Evolutionary conservation across 53 echinoderm and acorn worm species (phyloP).

Genomic region (Patiria pectinifera): DNA sequence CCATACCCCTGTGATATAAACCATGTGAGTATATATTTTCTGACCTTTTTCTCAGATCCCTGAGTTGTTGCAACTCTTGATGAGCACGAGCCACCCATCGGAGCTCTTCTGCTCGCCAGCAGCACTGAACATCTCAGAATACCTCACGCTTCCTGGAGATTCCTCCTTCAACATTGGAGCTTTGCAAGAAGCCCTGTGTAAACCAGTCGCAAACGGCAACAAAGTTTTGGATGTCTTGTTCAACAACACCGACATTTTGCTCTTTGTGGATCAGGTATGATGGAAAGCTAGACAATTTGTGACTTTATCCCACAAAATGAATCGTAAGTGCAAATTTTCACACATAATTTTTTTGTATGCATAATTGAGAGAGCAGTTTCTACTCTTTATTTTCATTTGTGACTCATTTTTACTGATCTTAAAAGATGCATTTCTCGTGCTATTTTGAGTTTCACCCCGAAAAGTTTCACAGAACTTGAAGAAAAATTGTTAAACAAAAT

Average conservation of each 20-base stretch:
- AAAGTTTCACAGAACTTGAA: too few species aligned
- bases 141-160: not conserved
- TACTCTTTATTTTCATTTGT: too few species aligned
- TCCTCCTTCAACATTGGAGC: not conserved
- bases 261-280: slow-evolving; percentile 49
- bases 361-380: not conserved
- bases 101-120: slow-evolving; percentile 5
- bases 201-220: not conserved
- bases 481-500: too few species aligned
- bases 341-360: too few species aligned
- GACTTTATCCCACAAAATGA: too few species aligned
- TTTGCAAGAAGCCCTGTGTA: slow-evolving; percentile 18
- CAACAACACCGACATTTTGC: slow-evolving; percentile 32
- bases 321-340: too few species aligned
- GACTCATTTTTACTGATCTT: too few species aligned
- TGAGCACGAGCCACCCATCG: not conserved
- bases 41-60: slow-evolving; percentile 6
- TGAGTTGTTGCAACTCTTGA: slow-evolving; percentile 32
- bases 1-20: not conserved
- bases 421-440: too few species aligned
- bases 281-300: too few species aligned
- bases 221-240: slow-evolving; percentile 21
- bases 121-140: slow-evolving; percentile 25
- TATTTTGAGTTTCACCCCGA: too few species aligned
- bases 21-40: not conserved